A percentile compares a stretch with the other conserved stretches of the same genome.
Conservation (phyloP, 2,888 invertebrate genomes). For the Drosophila yooni region DNA sequence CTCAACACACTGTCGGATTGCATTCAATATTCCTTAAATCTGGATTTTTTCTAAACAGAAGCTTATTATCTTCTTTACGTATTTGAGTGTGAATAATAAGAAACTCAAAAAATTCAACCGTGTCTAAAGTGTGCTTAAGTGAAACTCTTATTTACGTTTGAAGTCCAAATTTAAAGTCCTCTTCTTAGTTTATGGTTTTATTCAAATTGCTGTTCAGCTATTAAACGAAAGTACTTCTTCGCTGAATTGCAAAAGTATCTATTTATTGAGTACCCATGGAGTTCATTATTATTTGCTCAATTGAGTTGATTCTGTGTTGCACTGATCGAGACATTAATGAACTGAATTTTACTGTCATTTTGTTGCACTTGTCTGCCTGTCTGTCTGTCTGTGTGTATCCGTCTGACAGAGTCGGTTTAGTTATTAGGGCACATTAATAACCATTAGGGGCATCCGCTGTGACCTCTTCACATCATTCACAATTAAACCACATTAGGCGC, state of each 20-base stretch:
- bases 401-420: slow-evolving; percentile 23
- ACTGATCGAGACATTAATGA: slow-evolving; percentile 22
- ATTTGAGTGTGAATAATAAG: neutral
- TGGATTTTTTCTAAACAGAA: neutral
- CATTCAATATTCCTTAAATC: neutral
- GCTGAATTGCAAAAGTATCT: neutral
- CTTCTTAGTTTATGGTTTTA: neutral
- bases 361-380: slow-evolving; percentile 9
- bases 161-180: neutral
- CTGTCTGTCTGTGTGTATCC: neutral
- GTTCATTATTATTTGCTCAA: neutral
- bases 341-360: slow-evolving; percentile 22
- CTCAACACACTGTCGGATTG: slow-evolving; percentile 3
- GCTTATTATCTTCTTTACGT: neutral
- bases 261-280: neutral
- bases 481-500: slow-evolving; percentile 73
- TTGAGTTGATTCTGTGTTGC: neutral
- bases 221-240: neutral
- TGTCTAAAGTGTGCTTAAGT: neutral
- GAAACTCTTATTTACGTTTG: neutral
- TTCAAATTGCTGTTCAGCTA: neutral
- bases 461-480: slow-evolving; percentile 69
- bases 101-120: neutral
- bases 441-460: slow-evolving; percentile 49
- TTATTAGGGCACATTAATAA: slow-evolving; percentile 63